phyloP scores from a whole-genome alignment of 2,113 vertebrate genomes.

The Phaethornis superciliosus region DNA sequence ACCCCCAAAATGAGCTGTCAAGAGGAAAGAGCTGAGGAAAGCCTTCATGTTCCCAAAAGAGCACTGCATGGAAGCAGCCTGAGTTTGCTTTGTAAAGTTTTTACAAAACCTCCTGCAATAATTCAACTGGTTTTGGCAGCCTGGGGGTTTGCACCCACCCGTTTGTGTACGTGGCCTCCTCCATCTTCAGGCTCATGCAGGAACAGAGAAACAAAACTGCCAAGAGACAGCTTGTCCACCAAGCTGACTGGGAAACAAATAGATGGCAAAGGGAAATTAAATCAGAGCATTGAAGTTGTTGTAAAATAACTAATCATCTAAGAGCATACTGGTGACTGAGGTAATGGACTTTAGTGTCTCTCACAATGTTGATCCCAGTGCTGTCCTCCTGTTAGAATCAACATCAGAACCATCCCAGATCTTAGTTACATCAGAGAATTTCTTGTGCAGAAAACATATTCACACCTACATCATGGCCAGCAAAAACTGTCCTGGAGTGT shows the following conservation, averaged over 20 bases:
- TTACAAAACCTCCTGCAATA: neutral
- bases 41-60: neutral
- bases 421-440: neutral
- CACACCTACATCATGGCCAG: neutral
- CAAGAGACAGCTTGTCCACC: neutral
- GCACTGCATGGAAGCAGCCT: fast-evolving
- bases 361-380: neutral
- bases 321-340: neutral
- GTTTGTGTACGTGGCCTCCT: neutral
- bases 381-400: neutral
- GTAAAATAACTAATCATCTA: neutral
- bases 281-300: neutral
- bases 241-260: neutral
- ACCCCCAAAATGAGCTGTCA: neutral
- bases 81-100: neutral
- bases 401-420: neutral
- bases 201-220: neutral
- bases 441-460: constrained; percentile 8
- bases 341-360: constrained; percentile 11
- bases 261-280: neutral
- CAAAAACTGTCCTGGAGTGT: neutral
- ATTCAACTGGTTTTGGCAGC: neutral
- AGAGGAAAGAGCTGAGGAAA: neutral
- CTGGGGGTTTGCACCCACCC: fast-evolving
- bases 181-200: neutral